Base-by-base conservation (phyloP, 1,140 invertebrate genomes). In the Ladona fulva region DNA sequence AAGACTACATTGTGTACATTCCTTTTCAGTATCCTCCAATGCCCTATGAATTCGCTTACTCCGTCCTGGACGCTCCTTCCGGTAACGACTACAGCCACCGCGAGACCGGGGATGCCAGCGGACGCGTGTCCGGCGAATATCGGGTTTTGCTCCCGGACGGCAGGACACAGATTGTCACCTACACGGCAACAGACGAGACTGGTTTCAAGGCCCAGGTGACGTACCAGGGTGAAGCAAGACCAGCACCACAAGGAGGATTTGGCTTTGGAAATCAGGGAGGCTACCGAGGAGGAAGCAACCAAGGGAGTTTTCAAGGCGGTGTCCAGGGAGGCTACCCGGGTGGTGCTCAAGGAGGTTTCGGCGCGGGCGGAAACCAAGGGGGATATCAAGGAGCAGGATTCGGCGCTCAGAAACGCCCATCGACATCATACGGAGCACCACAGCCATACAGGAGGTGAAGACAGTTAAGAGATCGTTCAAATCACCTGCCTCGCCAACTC, bases 21-120 rank as follows among this genome's bases (percentile, higher is more conserved):
- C 12, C 52, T 12, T 66, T 22, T 66, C 52, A 19, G 52, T 66
- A 16, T 12, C 92, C 93, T 0, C 93, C 92, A 73, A 94, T 94
- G 91, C 93, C 94, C 84, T 93, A 93, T 84, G 87, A 89, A 79
- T 93, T 93, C 86, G 89, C 92, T 82, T 93, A 92, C 82, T 87
- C 89, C 80, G 91, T 93, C 24, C 89, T 91, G 83, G 91, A 93
- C 80, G 85, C 86, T 8, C 85, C 85, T 74, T 89, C 88, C 12
- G 91, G 91, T 78, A 91, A 91, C 77, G 90, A 93, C 81, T 93
- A 91, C 80, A 89, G 90, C 0, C 92, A 93, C 84, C 87, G 91
- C 82, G 92, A 93, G 82, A 86, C 88, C 0, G 88, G 91, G 42
- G 87, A 91, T 81, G 91, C 91, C 42, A 66, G 52, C 52, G 89